Base-by-base conservation (phyloP, 2,797 vertebrate species). In the Caiman crocodilus region DNA sequence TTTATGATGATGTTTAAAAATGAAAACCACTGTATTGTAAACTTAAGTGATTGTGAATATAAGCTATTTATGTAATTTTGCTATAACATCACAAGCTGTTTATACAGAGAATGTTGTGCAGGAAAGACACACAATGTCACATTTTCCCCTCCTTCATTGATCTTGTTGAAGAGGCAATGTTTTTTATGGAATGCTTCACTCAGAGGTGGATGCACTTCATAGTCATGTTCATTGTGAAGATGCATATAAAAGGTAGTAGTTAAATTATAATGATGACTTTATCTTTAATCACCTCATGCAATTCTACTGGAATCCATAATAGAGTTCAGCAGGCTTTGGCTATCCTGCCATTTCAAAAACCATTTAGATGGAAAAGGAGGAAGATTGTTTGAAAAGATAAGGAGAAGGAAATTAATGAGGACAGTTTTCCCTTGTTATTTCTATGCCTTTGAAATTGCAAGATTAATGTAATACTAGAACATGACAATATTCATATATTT, bases 1-100 rank as follows among this genome's bases (percentile, higher is more conserved):
- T 91, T 87, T 67, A 56, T 77, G 5, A 3, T 90, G 50, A 6
- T 85, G 3, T 87, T 94, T 88, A 32, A 94, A 93, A 50, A 91
- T 60, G 1, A 79, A 79, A 26, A 67, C 35, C 20, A 63, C 30
- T 85, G 18, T 35, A 14, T 74, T 78, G 11, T 11, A 79, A 73
- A 0, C 2, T 82, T 81, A 65, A 2, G 4, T 35, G 11, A 26
- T n/a, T 67, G 13, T 1, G 5, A 25, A 56, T 57, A 20, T 10
- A 55, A 83, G 55, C 2, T 1, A 16, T 85, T 57, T 7, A 60
- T 79, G 81, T 3, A 58, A 13, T 82, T 94, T 81, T 82, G 1
- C 3, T 56, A 4, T 67, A 90, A 28, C 3, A 58, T 42, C 77
- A 50, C 73, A 91, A 64, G 16, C 84, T 86, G 1, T 7, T 6